Evolutionary conservation across 2,888 invertebrate species (phyloP).

Genomic region (Strigamia transsilvanica): DNA sequence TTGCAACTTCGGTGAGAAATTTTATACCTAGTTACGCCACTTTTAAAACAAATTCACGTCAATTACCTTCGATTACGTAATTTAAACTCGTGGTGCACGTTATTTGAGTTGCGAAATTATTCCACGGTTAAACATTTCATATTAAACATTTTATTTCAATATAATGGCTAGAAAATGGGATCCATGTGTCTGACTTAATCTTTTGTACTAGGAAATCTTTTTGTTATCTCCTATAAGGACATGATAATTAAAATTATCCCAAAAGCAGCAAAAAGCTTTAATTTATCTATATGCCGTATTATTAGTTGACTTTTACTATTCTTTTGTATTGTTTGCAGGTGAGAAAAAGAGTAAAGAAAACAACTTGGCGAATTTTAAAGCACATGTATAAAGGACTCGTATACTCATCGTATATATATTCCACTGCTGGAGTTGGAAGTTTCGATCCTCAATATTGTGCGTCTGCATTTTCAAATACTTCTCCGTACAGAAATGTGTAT

Average conservation of each 20-base stretch:
- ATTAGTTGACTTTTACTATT: neutral
- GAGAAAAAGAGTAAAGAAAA: neutral
- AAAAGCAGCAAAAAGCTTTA: neutral
- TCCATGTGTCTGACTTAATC: too few relatives aligned
- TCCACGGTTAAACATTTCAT: too few relatives aligned
- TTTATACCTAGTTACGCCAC: neutral
- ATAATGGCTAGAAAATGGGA: too few relatives aligned
- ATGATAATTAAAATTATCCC: too few relatives aligned
- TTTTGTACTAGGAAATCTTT: too few relatives aligned
- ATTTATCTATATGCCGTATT: neutral
- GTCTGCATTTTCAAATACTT: neutral
- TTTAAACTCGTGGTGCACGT: neutral
- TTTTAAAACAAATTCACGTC: neutral
- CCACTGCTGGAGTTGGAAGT: slow-evolving; percentile 14
- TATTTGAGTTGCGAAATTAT: too few relatives aligned
- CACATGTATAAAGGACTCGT: slow-evolving; percentile 26
- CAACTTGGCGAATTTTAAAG: slow-evolving; percentile 34
- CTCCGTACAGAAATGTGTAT: neutral
- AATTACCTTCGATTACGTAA: neutral
- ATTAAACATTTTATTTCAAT: too few relatives aligned
- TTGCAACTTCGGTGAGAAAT: neutral
- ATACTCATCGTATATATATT: slow-evolving; percentile 17
- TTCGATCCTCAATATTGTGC: slow-evolving; percentile 11
- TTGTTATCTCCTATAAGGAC: too few relatives aligned
- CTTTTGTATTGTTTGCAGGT: neutral